phyloP scores from a whole-genome alignment of 1,140 invertebrate species.

The Cydia fagiglandana region DNA sequence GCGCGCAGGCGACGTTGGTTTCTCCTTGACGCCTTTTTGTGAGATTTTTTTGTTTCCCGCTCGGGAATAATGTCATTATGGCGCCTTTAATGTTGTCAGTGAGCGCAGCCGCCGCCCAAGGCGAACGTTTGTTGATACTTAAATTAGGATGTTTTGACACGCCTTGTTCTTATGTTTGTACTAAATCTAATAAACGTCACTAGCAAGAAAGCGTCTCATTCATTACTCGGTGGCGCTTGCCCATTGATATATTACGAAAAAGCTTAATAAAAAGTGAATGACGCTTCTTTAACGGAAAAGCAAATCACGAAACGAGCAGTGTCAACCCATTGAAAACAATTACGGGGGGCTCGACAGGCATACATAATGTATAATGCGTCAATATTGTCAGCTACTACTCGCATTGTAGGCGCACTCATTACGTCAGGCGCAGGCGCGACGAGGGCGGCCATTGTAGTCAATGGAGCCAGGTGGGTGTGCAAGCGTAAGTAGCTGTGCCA shows the following conservation, averaged over 20 bases:
- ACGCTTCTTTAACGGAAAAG: constrained; percentile 38
- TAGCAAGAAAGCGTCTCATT: constrained; percentile 62
- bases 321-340: constrained; percentile 51
- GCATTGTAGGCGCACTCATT: constrained; percentile 61
- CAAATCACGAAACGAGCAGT: constrained; percentile 45
- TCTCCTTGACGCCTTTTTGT: constrained; percentile 70
- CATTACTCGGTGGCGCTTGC: constrained; percentile 56
- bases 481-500: constrained; percentile 65
- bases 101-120: constrained; percentile 69
- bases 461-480: constrained; percentile 71
- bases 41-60: constrained; percentile 68
- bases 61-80: constrained; percentile 79
- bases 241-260: constrained; percentile 44
- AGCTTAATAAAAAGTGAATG: constrained; percentile 34
- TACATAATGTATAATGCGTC: constrained; percentile 63
- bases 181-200: constrained; percentile 77
- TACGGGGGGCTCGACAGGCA: constrained; percentile 46
- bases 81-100: constrained; percentile 77
- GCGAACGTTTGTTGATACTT: constrained; percentile 79
- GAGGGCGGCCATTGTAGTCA: constrained; percentile 72
- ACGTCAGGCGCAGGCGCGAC: constrained; percentile 54
- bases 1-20: constrained; percentile 44
- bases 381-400: constrained; percentile 67
- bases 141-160: constrained; percentile 79
- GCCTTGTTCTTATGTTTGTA: constrained; percentile 77